A percentile compares a stretch with the other conserved stretches of the same genome.
Conservation (phyloP, 1,140 invertebrate genomes). For the Drosophila erecta region DNA sequence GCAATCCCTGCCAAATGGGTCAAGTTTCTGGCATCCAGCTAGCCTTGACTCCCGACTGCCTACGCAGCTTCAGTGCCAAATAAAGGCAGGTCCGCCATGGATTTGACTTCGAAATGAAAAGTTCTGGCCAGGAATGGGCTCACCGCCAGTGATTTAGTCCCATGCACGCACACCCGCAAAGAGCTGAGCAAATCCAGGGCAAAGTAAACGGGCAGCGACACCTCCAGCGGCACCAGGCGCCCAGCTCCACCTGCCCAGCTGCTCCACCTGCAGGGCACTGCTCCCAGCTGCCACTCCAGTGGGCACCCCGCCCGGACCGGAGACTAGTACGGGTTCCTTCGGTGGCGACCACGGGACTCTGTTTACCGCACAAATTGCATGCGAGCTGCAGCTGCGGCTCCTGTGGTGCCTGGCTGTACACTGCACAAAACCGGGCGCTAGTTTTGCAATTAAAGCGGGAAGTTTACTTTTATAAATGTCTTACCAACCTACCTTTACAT, state of each 20-base stretch:
- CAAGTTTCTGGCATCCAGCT: slow-evolving; percentile 46
- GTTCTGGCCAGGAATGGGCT: slow-evolving; percentile 29
- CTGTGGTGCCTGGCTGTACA: slow-evolving; percentile 32
- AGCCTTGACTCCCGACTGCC: slow-evolving; percentile 53
- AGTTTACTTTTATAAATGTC: too few species aligned
- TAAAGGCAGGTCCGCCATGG: slow-evolving; percentile 22
- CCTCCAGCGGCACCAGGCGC: not conserved
- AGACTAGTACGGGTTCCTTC: slow-evolving; percentile 4
- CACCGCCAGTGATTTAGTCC: slow-evolving; percentile 32
- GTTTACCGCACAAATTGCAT: slow-evolving; percentile 61
- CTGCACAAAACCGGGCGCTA: not conserved
- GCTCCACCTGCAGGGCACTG: slow-evolving; percentile 27
- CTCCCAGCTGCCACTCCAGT: slow-evolving; percentile 39
- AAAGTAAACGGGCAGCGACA: slow-evolving; percentile 20
- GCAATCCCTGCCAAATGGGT: slow-evolving; percentile 53
- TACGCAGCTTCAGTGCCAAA: slow-evolving; percentile 55
- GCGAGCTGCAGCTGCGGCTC: slow-evolving; percentile 42
- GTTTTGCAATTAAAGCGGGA: too few species aligned
- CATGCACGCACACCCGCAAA: slow-evolving; percentile 3
- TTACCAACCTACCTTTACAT: too few species aligned
- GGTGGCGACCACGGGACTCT: slow-evolving; percentile 29
- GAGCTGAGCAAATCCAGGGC: slow-evolving; percentile 34
- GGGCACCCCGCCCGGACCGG: slow-evolving; percentile 17
- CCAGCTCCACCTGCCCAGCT: slow-evolving; percentile 1
- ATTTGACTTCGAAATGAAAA: slow-evolving; percentile 54